phyloP scores from a whole-genome alignment of 2,797 vertebrate species.

The Manis crassicaudata region DNA sequence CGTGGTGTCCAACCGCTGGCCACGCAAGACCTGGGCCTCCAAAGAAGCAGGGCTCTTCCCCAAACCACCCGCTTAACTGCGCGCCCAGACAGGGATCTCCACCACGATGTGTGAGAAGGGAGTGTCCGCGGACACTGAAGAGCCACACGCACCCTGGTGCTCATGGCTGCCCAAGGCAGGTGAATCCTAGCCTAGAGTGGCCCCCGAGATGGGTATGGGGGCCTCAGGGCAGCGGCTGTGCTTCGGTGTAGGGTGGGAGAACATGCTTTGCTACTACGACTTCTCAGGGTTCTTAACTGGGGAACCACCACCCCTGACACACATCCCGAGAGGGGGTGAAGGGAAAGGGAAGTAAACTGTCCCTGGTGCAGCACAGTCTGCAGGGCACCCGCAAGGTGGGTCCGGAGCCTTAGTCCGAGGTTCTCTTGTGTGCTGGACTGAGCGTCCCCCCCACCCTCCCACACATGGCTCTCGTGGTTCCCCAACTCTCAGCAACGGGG shows the following conservation, averaged over 20 bases:
- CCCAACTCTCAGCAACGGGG: not conserved
- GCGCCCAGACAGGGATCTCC: not conserved
- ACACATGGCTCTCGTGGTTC: rapidly evolving
- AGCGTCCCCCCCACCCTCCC: not conserved
- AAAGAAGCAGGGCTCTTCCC: not conserved
- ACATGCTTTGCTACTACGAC: not conserved
- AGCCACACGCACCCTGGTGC: rapidly evolving
- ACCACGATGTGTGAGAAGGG: rapidly evolving
- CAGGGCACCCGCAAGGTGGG: rapidly evolving
- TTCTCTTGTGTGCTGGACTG: not conserved
- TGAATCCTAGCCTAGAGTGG: not conserved
- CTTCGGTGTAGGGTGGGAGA: rapidly evolving
- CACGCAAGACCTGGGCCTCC: not conserved
- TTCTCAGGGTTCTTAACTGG: not conserved
- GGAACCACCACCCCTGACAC: rapidly evolving
- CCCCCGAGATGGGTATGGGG: not conserved
- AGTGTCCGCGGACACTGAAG: rapidly evolving
- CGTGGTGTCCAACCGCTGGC: rapidly evolving
- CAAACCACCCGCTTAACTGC: not conserved
- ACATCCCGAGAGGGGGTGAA: not conserved
- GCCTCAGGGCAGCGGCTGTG: rapidly evolving
- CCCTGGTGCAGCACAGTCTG: rapidly evolving
- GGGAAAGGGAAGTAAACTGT: not conserved
- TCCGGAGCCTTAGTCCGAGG: no score
- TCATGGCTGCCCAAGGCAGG: rapidly evolving